These are phyloP conservation scores for Mesitornis unicolor DNA, from an alignment of 2,113 vertebrate species.

Conservation along the genomic window DNA sequence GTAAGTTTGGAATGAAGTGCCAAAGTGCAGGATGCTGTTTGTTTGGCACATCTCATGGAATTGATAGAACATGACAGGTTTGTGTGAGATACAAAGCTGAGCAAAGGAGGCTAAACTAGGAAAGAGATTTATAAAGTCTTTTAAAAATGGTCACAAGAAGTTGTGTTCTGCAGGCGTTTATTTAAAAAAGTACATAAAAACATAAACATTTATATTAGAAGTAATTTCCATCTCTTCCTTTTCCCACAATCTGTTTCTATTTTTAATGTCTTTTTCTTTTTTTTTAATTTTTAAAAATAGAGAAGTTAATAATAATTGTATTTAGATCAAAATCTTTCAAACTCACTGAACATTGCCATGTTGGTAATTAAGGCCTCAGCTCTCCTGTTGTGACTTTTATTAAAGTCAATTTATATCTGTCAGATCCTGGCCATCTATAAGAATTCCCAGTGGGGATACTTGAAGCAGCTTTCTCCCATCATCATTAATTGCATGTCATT, in stretches of 20 bases:
- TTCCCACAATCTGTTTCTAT: not conserved
- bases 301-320: not conserved
- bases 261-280: not conserved
- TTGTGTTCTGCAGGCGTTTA: not conserved
- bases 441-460: not conserved
- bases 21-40: not conserved
- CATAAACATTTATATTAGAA: not conserved
- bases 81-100: not conserved
- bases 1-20: not conserved
- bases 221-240: not conserved
- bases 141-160: not conserved
- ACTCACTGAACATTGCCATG: not conserved
- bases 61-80: not conserved
- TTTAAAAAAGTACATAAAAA: not conserved
- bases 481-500: not conserved
- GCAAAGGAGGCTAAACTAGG: not conserved
- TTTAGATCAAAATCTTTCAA: slow-evolving; percentile 1
- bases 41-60: not conserved
- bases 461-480: slow-evolving; percentile 12
- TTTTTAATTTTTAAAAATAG: not conserved
- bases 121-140: not conserved
- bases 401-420: slow-evolving; percentile 40
- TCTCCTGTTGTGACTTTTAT: slow-evolving; percentile 49
- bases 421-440: not conserved
- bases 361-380: not conserved